Evolutionary conservation across 2,113 vertebrate species (phyloP), one percentile per base, ranked within the genome.

Genomic region (Scartelaos histophorus): DNA sequence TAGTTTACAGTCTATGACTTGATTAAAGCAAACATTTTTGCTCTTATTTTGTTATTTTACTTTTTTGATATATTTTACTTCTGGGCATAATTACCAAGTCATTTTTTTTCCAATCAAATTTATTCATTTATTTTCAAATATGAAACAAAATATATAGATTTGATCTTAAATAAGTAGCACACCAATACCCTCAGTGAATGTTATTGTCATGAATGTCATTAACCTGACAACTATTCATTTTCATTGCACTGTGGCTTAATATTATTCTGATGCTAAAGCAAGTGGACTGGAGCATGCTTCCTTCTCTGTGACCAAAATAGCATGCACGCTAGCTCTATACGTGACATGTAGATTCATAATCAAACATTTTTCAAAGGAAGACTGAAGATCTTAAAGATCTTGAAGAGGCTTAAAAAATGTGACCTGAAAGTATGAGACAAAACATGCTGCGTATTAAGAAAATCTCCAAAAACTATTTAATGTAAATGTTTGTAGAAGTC

Each of bases 251-350:
- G 60, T 12, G 38, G 61, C 46, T 4, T 71, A 66, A 82, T 67
- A 66, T 45, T 67, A 78, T 66, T 73, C 83, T 57, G 68, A 74
- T 80, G 77, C 7, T 65, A 46, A 83, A 69, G 81, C 75, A 72
- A 79, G 90, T 88, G 92, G 85, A 93, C 89, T 90, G 84, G 73
- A 82, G 90, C 87, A 56, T 87, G 80, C 76, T 91, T 92, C 90
- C 91, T 47, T 76, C 57, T 29, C 56, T 38, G 46, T 19, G 46
- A 68, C 29, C 60, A 17, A 49, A 72, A 69, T 67, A 60, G 68
- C 60, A 76, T 12, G 0, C 71, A 22, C 56, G 24, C 3, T 21
- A 62, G 22, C 29, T 62, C 69, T 66, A 49, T 66, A 70, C n/a
- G 60, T 53, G 75, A 65, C 58, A 19, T 70, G 70, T 22, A 68